These are phyloP conservation scores for Bufotes viridis DNA, from an alignment of 2,797 vertebrate genomes.

Conservation along the genomic window DNA sequence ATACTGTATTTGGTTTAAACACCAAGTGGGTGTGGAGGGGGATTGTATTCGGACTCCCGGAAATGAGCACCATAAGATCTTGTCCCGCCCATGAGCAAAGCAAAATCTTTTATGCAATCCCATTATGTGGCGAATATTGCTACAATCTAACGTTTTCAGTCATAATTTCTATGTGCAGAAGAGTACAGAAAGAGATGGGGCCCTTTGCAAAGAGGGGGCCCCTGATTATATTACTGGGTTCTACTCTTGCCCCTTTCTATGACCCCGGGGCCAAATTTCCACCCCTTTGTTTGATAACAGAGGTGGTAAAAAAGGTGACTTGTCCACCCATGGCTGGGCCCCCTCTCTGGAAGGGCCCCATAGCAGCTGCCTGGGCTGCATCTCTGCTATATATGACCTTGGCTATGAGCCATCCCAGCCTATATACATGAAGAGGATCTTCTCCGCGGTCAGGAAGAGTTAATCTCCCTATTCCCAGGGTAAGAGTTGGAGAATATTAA, in stretches of 20 bases:
- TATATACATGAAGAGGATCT: too few relatives aligned
- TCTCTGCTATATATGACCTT: neutral
- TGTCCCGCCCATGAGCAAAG: neutral
- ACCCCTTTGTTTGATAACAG: too few relatives aligned
- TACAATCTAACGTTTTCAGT: neutral
- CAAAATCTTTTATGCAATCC: neutral
- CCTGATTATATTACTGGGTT: too few relatives aligned
- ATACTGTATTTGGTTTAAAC: too few relatives aligned
- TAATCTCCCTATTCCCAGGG: neutral
- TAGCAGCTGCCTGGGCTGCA: neutral
- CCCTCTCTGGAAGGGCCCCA: neutral
- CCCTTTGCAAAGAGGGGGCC: neutral
- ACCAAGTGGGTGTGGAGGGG: too few relatives aligned
- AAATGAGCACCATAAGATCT: neutral
- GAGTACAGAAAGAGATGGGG: too few relatives aligned
- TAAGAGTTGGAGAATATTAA: conserved; percentile 17
- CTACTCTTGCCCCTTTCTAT: too few relatives aligned
- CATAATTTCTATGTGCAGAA: neutral
- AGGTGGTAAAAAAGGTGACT: too few relatives aligned
- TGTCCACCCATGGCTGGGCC: neutral
- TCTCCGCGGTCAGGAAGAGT: neutral
- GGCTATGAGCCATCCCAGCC: neutral
- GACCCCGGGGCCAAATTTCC: too few relatives aligned
- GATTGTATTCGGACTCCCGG: neutral
- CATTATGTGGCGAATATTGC: neutral